Evolutionary conservation across 2,888 invertebrate species (phyloP).

Genomic region (Clitarchus hookeri): DNA sequence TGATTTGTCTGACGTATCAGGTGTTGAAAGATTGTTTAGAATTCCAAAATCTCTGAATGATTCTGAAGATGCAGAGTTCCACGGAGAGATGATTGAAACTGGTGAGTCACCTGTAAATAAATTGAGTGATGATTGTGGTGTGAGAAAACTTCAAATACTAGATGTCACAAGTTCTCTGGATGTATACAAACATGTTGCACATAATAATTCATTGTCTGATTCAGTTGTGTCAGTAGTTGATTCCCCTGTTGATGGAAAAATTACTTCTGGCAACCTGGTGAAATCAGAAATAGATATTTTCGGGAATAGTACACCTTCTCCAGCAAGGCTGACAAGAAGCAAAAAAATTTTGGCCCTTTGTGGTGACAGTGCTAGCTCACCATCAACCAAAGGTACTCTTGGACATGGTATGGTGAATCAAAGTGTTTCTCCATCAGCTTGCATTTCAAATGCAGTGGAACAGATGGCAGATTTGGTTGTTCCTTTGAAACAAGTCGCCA

Average conservation of each 20-base stretch:
- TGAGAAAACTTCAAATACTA: conserved; percentile 45
- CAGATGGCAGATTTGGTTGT: background rate
- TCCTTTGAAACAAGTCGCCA: background rate
- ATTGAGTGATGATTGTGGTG: conserved; percentile 44
- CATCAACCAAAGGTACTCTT: background rate
- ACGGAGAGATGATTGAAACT: background rate
- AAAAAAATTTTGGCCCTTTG: background rate
- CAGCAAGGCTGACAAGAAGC: background rate
- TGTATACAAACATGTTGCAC: background rate
- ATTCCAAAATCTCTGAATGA: conserved; percentile 49
- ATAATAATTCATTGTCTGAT: background rate
- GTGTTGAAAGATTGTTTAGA: conserved; percentile 48
- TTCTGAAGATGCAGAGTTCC: conserved; percentile 50
- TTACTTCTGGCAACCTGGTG: background rate
- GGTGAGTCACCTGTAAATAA: conserved; percentile 52
- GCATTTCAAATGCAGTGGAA: background rate
- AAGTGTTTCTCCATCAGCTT: background rate
- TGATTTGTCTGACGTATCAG: conserved; percentile 55
- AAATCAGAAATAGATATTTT: background rate
- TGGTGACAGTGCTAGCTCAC: background rate
- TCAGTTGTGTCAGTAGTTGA: background rate
- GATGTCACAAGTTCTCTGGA: conserved; percentile 39
- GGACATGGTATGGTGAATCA: background rate
- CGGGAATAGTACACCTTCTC: background rate
- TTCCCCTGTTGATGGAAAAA: background rate